Evolutionary conservation across 2,888 invertebrate genomes (phyloP).

Genomic region (Criorhina ranunculi): DNA sequence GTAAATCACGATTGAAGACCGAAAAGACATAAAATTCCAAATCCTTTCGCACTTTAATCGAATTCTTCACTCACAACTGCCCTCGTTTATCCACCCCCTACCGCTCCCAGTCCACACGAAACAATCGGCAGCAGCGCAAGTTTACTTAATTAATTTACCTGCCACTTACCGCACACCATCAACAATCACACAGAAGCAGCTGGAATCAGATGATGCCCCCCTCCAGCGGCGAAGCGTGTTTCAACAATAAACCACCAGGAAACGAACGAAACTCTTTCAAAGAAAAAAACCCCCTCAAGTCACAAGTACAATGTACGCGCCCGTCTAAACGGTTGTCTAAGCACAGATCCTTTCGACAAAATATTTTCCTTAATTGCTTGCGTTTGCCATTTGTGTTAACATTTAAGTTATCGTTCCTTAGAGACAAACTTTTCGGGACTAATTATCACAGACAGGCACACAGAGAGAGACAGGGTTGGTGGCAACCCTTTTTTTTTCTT

Average conservation of each 20-base stretch:
- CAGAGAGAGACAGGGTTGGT: neutral
- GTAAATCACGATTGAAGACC: too few species aligned
- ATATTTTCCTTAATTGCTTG: conserved; percentile 77
- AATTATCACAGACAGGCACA: conserved; percentile 72
- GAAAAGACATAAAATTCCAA: neutral
- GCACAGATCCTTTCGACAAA: conserved; percentile 30
- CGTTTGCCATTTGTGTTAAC: conserved; percentile 76
- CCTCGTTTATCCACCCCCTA: too few species aligned
- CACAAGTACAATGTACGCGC: conserved; percentile 27
- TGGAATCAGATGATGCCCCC: conserved; percentile 45
- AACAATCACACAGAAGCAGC: conserved; percentile 54
- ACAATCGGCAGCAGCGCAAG: conserved; percentile 69
- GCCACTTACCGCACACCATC: conserved; percentile 56
- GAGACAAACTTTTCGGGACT: conserved; percentile 77
- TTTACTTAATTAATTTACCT: conserved; percentile 76
- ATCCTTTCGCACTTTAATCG: neutral
- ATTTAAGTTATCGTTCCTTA: conserved; percentile 77
- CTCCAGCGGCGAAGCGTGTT: conserved; percentile 1
- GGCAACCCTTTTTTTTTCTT: conserved; percentile 35
- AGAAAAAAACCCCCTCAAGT: conserved; percentile 61
- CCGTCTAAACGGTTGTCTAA: neutral
- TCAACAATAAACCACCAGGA: neutral
- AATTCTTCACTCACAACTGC: conserved; percentile 13
- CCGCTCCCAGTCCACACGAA: conserved; percentile 8
- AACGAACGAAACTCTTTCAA: conserved; percentile 19